These are phyloP conservation scores for Teinopalpus imperialis DNA, from an alignment of 2,888 invertebrate genomes.

Conservation along the genomic window DNA sequence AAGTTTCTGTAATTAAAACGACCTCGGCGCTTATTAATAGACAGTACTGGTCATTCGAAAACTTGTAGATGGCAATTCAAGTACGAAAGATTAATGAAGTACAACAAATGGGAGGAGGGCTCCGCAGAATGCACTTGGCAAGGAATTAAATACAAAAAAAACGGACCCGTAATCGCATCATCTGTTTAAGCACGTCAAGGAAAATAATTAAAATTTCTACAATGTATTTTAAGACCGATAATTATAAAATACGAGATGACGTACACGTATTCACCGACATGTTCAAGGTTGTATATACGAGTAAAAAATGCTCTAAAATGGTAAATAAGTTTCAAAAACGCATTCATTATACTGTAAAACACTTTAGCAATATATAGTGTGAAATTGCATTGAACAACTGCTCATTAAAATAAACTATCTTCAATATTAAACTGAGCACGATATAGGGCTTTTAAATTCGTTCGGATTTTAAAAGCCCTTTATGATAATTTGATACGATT, in stretches of 20 bases:
- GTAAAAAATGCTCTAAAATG: slow-evolving; percentile 18
- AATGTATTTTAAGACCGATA: slow-evolving; percentile 15
- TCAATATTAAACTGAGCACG: not conserved
- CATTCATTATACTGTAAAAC: slow-evolving; percentile 28
- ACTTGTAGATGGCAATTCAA: not conserved
- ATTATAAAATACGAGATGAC: slow-evolving; percentile 15
- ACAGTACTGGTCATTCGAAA: not conserved
- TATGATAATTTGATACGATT: slow-evolving; percentile 42
- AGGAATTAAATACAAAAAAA: slow-evolving; percentile 2
- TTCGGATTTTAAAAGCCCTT: slow-evolving; percentile 33
- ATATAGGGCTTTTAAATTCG: slow-evolving; percentile 30
- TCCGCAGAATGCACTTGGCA: not conserved
- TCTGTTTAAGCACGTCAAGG: slow-evolving; percentile 11
- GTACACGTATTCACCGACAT: slow-evolving; percentile 9
- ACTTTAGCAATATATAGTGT: slow-evolving; percentile 22
- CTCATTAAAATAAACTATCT: not conserved
- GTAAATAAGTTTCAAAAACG: slow-evolving; percentile 26
- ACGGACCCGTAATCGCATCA: slow-evolving; percentile 9
- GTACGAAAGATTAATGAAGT: slow-evolving; percentile 12
- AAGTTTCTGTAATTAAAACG: not conserved
- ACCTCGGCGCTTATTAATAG: slow-evolving; percentile 1
- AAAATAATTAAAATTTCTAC: slow-evolving; percentile 21
- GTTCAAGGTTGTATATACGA: slow-evolving; percentile 18
- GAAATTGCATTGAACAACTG: slow-evolving; percentile 8
- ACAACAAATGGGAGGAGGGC: slow-evolving; percentile 13